Evolutionary conservation across 2,113 vertebrate genomes (phyloP), one percentile per base, ranked within the genome.

Genomic region (Pongo pygmaeus): DNA sequence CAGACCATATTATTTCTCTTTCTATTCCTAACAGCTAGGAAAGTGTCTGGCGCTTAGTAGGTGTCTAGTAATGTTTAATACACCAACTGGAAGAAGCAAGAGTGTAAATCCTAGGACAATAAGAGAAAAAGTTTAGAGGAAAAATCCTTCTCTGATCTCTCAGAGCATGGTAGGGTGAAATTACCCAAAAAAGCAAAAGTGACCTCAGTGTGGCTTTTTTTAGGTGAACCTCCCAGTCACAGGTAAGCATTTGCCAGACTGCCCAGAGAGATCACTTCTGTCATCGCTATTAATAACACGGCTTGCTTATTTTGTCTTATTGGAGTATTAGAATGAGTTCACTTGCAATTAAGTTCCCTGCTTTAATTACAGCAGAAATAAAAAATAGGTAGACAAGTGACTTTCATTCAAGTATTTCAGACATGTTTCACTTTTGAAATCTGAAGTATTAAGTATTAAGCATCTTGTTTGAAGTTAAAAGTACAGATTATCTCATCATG

Each of bases 401-500:
- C 95, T 94, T 95, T 85, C 78, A 91, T 90, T 96, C 91, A 97
- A 96, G 57, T 92, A 84, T 85, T 97, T 97, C 91, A 96, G 90
- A 94, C 93, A 38, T 2, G 1, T 90, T 97, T 94, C 86, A 50
- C 70, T 97, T 96, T 94, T 94, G 87, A 93, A 93, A 75, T 92
- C 61, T 84, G 48, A 87, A 84, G 4, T 87, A 78, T 89, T 64
- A 93, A 97, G 93, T 77, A 96, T 52, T 84, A 48, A 78, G 43
- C 23, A 88, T 95, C 64, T 78, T 6, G 8, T 97, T 83, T 88
- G 97, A 91, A 92, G 85, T 97, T 97, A 97, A 94, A 96, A 94
- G 89, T 84, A 61, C 50, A 97, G 98, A 92, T 57, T 80, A 93
- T 79, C 80, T 87, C 48, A 91, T 95, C 92, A 79, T 59, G 72